These are phyloP conservation scores for Periphyllus acericola DNA, from an alignment of 2,888 invertebrate genomes.

Conservation along the genomic window DNA sequence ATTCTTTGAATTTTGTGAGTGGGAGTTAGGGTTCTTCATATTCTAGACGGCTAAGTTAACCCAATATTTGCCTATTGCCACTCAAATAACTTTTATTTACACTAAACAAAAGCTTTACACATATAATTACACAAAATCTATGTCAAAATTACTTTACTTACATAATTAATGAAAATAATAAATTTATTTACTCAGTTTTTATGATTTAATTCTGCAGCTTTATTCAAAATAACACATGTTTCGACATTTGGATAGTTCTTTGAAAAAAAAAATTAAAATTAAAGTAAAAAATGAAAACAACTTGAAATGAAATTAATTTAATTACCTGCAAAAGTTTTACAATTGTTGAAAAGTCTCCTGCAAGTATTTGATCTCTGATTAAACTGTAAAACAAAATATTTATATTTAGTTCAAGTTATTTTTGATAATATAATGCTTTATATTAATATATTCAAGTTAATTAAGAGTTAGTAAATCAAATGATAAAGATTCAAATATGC, in stretches of 20 bases:
- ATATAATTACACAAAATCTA: no score
- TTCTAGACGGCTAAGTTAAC: no score
- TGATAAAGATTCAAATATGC: not conserved
- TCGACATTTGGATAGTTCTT: slow-evolving; percentile 89
- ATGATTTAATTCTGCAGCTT: slow-evolving; percentile 76
- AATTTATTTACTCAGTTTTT: slow-evolving; percentile 1
- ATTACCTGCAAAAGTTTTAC: slow-evolving; percentile 88
- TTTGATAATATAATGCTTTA: not conserved
- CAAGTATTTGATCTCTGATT: slow-evolving; percentile 82
- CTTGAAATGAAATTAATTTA: slow-evolving; percentile 1
- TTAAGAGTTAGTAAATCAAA: no score
- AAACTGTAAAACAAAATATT: slow-evolving; percentile 71
- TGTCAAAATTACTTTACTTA: no score
- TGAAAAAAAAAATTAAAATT: slow-evolving; percentile 63
- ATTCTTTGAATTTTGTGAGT: no score
- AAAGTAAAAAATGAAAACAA: not conserved
- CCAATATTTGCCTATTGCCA: no score
- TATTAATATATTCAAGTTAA: no score
- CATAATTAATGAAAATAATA: no score
- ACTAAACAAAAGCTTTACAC: no score
- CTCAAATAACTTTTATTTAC: no score
- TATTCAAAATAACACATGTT: slow-evolving; percentile 83
- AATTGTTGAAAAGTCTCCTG: slow-evolving; percentile 91
- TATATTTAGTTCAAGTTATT: not conserved
- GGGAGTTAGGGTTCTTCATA: no score